phyloP scores from a whole-genome alignment of 2,113 vertebrate species.

The Oreochromis aureus region DNA sequence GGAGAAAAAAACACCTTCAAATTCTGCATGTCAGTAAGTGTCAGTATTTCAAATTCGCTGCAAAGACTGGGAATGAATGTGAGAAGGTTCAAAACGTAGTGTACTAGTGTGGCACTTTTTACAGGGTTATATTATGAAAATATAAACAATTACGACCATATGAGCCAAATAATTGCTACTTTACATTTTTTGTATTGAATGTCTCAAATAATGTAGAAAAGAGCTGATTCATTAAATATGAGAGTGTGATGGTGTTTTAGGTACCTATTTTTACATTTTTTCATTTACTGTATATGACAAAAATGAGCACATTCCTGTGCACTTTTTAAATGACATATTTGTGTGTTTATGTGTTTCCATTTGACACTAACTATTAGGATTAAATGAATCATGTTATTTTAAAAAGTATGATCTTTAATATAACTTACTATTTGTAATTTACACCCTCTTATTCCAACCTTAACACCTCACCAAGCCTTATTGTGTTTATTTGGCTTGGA shows the following conservation, averaged over 20 bases:
- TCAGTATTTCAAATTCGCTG: neutral
- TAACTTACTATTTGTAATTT: neutral
- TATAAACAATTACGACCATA: neutral
- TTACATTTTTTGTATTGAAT: neutral
- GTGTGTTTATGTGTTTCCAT: neutral
- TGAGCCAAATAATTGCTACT: neutral
- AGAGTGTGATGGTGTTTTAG: neutral
- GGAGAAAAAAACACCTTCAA: neutral
- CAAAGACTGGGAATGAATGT: neutral
- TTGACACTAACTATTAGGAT: neutral
- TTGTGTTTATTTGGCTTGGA: slow-evolving; percentile 9
- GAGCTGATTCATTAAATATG: neutral
- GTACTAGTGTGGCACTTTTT: neutral
- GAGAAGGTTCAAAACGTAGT: neutral
- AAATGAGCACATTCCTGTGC: neutral
- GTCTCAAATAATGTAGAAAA: neutral
- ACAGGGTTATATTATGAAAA: neutral
- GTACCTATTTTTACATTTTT: neutral
- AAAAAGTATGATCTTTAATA: neutral
- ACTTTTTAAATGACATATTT: neutral
- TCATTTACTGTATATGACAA: neutral
- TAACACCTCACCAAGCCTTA: neutral
- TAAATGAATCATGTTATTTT: neutral
- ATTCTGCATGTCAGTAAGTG: neutral
- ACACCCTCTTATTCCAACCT: neutral